A percentile compares a stretch with the other conserved stretches of the same genome.
These are phyloP conservation scores for Cotesia glomerata DNA, from an alignment of 1,140 invertebrate genomes.

Conservation along the genomic window DNA sequence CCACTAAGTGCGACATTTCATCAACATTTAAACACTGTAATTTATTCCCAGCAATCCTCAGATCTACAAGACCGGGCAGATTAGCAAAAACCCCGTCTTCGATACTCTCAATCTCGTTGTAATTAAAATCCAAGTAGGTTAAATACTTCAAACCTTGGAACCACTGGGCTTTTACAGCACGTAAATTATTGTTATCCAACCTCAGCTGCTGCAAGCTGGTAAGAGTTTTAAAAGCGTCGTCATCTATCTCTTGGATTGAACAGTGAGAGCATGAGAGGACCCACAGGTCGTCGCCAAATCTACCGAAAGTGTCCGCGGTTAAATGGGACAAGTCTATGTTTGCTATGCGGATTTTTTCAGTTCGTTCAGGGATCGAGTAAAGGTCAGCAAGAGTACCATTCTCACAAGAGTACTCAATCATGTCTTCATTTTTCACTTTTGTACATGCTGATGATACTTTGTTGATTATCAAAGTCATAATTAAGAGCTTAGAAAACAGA, in stretches of 20 bases:
- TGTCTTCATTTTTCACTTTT: constrained; percentile 43
- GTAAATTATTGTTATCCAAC: constrained; percentile 50
- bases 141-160: constrained; percentile 47
- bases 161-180: constrained; percentile 44
- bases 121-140: constrained; percentile 55
- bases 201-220: constrained; percentile 52
- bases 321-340: constrained; percentile 45
- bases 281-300: constrained; percentile 48
- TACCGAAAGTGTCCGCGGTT: constrained; percentile 43
- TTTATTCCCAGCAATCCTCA: constrained; percentile 54
- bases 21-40: constrained; percentile 51
- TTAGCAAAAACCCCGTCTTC: constrained; percentile 50
- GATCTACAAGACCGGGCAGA: constrained; percentile 46
- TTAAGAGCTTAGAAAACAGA: constrained; percentile 7
- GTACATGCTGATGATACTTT: constrained; percentile 40
- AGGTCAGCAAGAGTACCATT: constrained; percentile 47
- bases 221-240: constrained; percentile 43
- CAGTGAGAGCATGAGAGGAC: constrained; percentile 53
- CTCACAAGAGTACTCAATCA: constrained; percentile 51
- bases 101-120: constrained; percentile 52
- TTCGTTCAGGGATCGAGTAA: constrained; percentile 37
- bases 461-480: constrained; percentile 19
- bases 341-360: constrained; percentile 49
- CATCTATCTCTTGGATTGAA: constrained; percentile 49
- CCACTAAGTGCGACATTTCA: constrained; percentile 39